Evolutionary conservation across 2,113 vertebrate species (phyloP).

Genomic region (Porphyrio hochstetteri): DNA sequence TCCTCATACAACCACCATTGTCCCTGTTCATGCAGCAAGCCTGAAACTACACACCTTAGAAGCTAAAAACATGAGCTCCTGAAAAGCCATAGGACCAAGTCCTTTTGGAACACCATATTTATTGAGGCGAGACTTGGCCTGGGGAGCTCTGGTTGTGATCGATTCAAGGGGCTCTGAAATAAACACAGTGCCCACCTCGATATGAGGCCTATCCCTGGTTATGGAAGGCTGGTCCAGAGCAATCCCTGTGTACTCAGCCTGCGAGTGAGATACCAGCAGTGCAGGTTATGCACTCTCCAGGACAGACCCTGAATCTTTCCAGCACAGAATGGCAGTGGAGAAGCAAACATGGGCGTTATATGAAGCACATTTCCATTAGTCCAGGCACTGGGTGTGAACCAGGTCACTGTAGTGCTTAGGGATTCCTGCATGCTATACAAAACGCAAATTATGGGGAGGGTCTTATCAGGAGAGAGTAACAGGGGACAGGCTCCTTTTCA

Average conservation of each 20-base stretch:
- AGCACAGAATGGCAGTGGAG: not conserved
- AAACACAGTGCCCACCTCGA: not conserved
- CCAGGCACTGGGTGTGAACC: not conserved
- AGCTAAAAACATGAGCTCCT: not conserved
- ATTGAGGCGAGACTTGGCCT: not conserved
- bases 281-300: not conserved
- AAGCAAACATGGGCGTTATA: accelerated
- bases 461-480: not conserved
- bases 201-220: accelerated
- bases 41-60: accelerated
- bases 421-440: not conserved
- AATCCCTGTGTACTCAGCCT: not conserved
- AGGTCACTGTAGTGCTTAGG: not conserved
- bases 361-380: not conserved
- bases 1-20: accelerated
- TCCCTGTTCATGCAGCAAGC: not conserved
- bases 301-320: not conserved
- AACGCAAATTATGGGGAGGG: not conserved
- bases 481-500: not conserved
- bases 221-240: not conserved
- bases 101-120: not conserved
- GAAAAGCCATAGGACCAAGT: not conserved
- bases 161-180: not conserved
- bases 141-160: not conserved
- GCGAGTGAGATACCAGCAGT: not conserved